phyloP scores from a whole-genome alignment of 2,888 invertebrate genomes.

The Melanotus villosus region DNA sequence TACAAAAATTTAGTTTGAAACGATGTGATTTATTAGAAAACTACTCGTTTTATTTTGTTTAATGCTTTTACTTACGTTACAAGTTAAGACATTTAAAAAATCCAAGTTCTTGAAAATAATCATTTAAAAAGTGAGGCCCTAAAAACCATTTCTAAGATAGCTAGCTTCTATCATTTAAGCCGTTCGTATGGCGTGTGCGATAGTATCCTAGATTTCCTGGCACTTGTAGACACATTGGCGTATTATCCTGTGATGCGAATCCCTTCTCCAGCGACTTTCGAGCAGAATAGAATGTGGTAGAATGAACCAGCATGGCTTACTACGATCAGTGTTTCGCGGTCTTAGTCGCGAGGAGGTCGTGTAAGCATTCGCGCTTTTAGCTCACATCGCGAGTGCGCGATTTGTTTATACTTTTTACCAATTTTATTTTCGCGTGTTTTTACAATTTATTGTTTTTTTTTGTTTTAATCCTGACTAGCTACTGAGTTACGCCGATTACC shows the following conservation, averaged over 20 bases:
- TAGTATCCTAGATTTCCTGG: constrained; percentile 15
- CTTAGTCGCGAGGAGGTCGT: constrained; percentile 31
- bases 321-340: constrained; percentile 47
- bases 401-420: constrained; percentile 11
- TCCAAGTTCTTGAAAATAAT: too few relatives aligned
- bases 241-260: constrained; percentile 43
- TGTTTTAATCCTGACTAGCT: not conserved
- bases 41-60: too few relatives aligned
- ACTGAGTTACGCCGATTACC: too few relatives aligned
- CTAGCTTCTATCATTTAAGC: too few relatives aligned
- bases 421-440: constrained; percentile 4
- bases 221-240: constrained; percentile 8
- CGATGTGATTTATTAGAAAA: too few relatives aligned
- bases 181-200: too few relatives aligned
- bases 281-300: constrained; percentile 42
- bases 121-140: too few relatives aligned
- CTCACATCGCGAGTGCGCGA: constrained; percentile 31
- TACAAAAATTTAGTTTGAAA: too few relatives aligned
- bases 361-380: constrained; percentile 24
- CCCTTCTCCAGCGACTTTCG: constrained; percentile 42
- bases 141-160: too few relatives aligned
- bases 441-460: constrained; percentile 15
- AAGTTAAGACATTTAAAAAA: too few relatives aligned
- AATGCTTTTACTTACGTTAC: too few relatives aligned
- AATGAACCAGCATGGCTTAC: constrained; percentile 43